Percentiles rank a stretch among this genome's conserved stretches.
Evolutionary conservation across 2,113 vertebrate genomes (phyloP).

Genomic region (Micronycteris hirsuta): DNA sequence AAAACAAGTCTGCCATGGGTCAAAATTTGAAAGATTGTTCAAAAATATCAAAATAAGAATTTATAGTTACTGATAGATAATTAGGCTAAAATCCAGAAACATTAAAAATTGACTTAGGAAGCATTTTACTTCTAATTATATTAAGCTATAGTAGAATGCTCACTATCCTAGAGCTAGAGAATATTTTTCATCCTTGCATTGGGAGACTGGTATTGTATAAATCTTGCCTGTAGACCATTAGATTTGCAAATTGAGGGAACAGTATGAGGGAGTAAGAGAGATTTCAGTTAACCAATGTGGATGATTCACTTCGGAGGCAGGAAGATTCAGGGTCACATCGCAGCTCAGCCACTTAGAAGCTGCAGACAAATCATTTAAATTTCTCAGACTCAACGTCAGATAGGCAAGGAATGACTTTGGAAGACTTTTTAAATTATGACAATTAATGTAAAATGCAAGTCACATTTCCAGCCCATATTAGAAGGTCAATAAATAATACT

Average conservation of each 20-base stretch:
- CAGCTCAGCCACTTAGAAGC: neutral
- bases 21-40: conserved; percentile 13
- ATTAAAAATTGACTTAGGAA: neutral
- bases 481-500: conserved; percentile 6
- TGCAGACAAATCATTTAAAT: neutral
- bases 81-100: conserved; percentile 14
- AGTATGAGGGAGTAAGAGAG: neutral
- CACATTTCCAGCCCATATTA: neutral
- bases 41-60: neutral
- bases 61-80: conserved; percentile 19
- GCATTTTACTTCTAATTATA: neutral
- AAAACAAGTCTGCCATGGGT: conserved; percentile 12
- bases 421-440: neutral
- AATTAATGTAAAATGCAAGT: neutral
- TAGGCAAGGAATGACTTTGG: neutral
- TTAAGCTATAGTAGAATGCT: neutral
- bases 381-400: neutral
- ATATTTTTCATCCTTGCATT: neutral
- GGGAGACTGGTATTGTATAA: neutral
- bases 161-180: neutral
- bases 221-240: neutral
- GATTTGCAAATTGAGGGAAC: neutral
- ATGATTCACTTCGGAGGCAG: neutral
- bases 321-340: neutral
- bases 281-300: conserved; percentile 46